Evolutionary conservation across 2,888 invertebrate species (phyloP).

Genomic region (Hedychridium roseum): DNA sequence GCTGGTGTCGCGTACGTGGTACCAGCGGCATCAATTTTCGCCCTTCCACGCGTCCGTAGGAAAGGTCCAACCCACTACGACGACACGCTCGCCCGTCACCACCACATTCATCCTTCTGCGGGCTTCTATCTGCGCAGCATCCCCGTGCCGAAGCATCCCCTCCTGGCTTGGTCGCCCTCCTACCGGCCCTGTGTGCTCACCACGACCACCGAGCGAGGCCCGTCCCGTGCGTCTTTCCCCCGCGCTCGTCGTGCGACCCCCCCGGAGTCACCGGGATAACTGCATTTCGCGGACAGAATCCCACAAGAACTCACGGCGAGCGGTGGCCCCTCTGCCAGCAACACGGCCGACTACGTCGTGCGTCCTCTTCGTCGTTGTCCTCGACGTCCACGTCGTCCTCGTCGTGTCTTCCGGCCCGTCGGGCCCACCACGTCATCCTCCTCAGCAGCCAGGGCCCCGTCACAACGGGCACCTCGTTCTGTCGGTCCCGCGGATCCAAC

Average conservation of each 20-base stretch:
- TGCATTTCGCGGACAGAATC: constrained; percentile 63
- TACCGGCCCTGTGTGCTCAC: constrained; percentile 19
- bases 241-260: constrained; percentile 36
- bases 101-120: too few relatives aligned
- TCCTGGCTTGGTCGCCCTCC: background rate
- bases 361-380: constrained; percentile 37
- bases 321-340: constrained; percentile 48
- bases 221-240: constrained; percentile 9
- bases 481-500: constrained; percentile 44
- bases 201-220: constrained; percentile 19
- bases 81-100: too few relatives aligned
- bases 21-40: too few relatives aligned
- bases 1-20: too few relatives aligned
- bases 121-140: too few relatives aligned
- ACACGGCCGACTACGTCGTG: constrained; percentile 33
- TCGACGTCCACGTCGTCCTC: constrained; percentile 14
- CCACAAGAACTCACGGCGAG: constrained; percentile 62
- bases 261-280: constrained; percentile 59
- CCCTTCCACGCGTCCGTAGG: too few relatives aligned
- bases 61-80: too few relatives aligned
- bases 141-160: too few relatives aligned
- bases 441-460: too few relatives aligned
- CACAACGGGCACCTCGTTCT: constrained; percentile 14
- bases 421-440: constrained; percentile 11
- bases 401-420: constrained; percentile 4